Evolutionary conservation across 2,888 invertebrate genomes (phyloP), one percentile per base, ranked within the genome.

Genomic region (Ochropacha duplaris): DNA sequence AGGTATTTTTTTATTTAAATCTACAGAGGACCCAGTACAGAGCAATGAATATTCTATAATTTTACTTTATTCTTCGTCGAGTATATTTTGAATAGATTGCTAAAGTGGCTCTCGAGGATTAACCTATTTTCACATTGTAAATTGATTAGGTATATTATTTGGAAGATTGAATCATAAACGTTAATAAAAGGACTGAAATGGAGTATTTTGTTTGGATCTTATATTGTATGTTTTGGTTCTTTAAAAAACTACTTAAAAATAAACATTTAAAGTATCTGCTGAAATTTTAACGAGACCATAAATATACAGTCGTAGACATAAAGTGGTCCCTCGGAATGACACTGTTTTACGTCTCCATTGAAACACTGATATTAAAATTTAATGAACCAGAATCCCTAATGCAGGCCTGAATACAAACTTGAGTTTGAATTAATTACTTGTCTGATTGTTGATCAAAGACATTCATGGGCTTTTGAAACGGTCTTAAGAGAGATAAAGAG

Each of bases 401-500:
- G 58, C 36, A 57, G 49, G 31, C 49, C 55, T 58, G 57, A 64
- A 70, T 64, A 64, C 59, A 58, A 69, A 67, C 63, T 26, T 59
- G 54, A 49, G 57, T 60, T 63, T 51, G 64, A 62, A 66, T 66
- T 61, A 31, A 61, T 49, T 62, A 62, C 56, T 65, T 63, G 64
- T 62, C 44, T 44, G 44, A 44, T 44, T 50, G 50, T 56, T 59
- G 57, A 61, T 58, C 58, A 57, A 60, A 50, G 58, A 62, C 62
- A 70, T 70, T 70, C 60, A 58, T 58, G 44, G 61, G 26, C 64
- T 64, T 60, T 66, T 54, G 54, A 56, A 59, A 57, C 64, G 16
- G 28, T 16, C 62, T 61, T 61, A 50, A 57, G 56, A 54, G 16
- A 28, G 26, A 22, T 24, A 9, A 11, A 26, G 28, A 28, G 26